A percentile compares a stretch with the other conserved stretches of the same genome.
phyloP scores from a whole-genome alignment of 2,113 vertebrate genomes.

The Polyodon spathula region DNA sequence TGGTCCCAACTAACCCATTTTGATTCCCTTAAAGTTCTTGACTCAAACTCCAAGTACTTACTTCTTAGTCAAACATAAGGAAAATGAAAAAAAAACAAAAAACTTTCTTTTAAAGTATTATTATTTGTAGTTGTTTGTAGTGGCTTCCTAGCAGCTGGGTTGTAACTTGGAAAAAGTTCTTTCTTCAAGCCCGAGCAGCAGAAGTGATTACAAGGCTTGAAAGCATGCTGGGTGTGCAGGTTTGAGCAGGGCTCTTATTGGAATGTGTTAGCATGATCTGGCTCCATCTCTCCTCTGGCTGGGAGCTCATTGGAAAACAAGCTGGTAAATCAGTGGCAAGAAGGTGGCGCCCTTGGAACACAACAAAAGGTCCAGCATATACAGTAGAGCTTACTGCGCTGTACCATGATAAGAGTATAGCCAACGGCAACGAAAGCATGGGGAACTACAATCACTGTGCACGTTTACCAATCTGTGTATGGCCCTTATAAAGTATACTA shows the following conservation, averaged over 20 bases:
- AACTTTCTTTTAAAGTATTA: background rate
- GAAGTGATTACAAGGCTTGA: conserved; percentile 35
- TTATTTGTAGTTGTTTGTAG: conserved; percentile 16
- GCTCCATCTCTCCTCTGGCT: conserved; percentile 21
- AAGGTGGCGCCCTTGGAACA: conserved; percentile 76
- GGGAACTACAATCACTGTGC: too few relatives aligned
- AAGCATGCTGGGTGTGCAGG: conserved; percentile 43
- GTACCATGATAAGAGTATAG: too few relatives aligned
- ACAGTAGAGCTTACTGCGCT: background rate
- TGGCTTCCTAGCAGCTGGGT: too few relatives aligned
- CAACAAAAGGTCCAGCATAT: conserved; percentile 3
- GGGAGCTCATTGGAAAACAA: conserved; percentile 36
- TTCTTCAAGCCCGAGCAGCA: conserved; percentile 32
- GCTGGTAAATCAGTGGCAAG: conserved; percentile 49
- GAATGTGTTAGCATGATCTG: conserved; percentile 47
- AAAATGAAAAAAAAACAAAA: background rate
- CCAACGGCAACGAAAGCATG: too few relatives aligned
- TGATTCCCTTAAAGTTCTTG: background rate
- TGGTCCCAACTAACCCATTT: background rate
- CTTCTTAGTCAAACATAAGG: too few relatives aligned
- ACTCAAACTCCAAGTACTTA: background rate
- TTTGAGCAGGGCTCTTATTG: conserved; percentile 36
- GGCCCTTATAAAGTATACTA: too few relatives aligned
- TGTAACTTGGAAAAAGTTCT: background rate
- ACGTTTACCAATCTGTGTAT: too few relatives aligned